A percentile compares a stretch with the other conserved stretches of the same genome.
Evolutionary conservation across 2,113 vertebrate species (phyloP).

Genomic region (Rattus rattus): DNA sequence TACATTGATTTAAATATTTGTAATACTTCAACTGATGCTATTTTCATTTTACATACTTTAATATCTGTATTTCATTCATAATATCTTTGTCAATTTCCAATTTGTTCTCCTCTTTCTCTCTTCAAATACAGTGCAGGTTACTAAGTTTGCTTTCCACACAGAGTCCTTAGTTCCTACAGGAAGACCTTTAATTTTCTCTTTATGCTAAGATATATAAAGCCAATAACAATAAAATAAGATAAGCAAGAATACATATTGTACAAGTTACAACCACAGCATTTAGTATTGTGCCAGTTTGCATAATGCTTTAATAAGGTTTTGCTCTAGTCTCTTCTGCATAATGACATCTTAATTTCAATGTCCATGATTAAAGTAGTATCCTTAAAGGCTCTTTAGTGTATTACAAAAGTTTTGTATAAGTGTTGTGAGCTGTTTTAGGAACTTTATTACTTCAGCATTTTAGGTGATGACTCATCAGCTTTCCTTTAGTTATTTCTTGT

Average conservation of each 20-base stretch:
- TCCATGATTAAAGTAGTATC: slow-evolving; percentile 77
- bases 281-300: slow-evolving; percentile 78
- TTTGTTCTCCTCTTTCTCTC: neutral
- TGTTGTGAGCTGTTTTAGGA: slow-evolving; percentile 74
- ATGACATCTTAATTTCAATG: slow-evolving; percentile 79
- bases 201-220: slow-evolving; percentile 57
- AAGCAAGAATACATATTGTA: slow-evolving; percentile 71
- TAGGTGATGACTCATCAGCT: slow-evolving; percentile 47
- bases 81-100: neutral
- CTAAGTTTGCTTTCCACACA: slow-evolving; percentile 38
- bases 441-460: slow-evolving; percentile 64
- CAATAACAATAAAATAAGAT: slow-evolving; percentile 70
- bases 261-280: slow-evolving; percentile 76
- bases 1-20: neutral
- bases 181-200: slow-evolving; percentile 58
- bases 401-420: slow-evolving; percentile 74
- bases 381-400: slow-evolving; percentile 77
- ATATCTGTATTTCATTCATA: neutral
- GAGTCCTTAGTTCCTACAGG: slow-evolving; percentile 44
- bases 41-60: neutral
- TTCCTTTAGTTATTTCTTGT: neutral
- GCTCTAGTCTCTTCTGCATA: slow-evolving; percentile 75
- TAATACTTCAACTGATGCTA: neutral
- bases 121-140: neutral
- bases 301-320: slow-evolving; percentile 81